Base-by-base conservation (phyloP, 2,888 invertebrate species). In the Hermodice carunculata region DNA sequence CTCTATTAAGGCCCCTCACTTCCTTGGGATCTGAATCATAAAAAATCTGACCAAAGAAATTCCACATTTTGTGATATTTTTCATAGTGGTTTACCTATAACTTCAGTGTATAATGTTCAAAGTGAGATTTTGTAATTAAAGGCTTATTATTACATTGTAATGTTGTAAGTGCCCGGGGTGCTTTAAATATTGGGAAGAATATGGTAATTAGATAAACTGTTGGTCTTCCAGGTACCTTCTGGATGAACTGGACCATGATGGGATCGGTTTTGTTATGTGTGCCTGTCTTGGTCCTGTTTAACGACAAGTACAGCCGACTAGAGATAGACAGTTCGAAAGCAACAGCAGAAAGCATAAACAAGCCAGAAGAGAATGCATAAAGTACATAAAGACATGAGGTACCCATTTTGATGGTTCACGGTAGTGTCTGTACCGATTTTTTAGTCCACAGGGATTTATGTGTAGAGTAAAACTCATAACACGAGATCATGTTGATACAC, bases 191-290 rank as follows among this genome's bases (percentile, higher is more conserved):
- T 37, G 37, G 37, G 11, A 37, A 37, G 37, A 37, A 37, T 37
- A 17, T 14, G 11, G 14, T 14, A 37, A 37, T 37, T 14, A 37
- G 11, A 37, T 14, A 37, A 37, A n/a, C n/a, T 52, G 4, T 14
- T 52, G 8, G 11, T 42, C 57, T 22, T 46, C 11, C 67, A 78
- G 80, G 79, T n/a, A 75, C 71, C 6, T 32, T 66, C 1, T 81
- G 81, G 81, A 79, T 77, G 76, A 81, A 79, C 61, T 80, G 76
- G 76, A 70, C 65, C 1, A 40, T 78, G 37, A 57, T 78, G 1
- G 79, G 77, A 3, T 70, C 76, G 8, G 64, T 70, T 0, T 69
- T 49, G 8, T 17, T 66, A 5, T 70, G 70, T 43, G 14, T 70
- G 14, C 70, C 70, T 5, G 40, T 66, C 19, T 43, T 70, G 17